Evolutionary conservation across 92 coral and sea anemone species (phyloP), one percentile per base, ranked within the genome.

Genomic region (Porites evermanni): DNA sequence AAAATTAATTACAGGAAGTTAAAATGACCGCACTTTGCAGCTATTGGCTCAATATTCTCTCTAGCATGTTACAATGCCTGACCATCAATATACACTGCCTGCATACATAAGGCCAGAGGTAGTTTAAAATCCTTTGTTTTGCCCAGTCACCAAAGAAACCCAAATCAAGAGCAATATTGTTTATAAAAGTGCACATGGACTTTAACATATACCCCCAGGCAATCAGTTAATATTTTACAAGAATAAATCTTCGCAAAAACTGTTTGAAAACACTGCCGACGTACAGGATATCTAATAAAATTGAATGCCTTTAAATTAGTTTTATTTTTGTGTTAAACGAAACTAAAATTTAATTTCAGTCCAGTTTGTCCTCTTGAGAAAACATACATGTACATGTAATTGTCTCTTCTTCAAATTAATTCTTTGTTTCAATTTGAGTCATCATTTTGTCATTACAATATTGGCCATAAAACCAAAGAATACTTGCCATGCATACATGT

Each of bases 101-200:
- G 2, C 20, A 67, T n/a, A 44, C 59, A n/a, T 16, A 16, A 6
- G 38, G 5, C 47, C 47, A 38, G 18, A 32, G 85, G 18, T 58
- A 17, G 54, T 53, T 26, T 38, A 16, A 67, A 70, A 20, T 47
- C 68, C 51, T 80, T 26, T 23, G 84, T 81, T 81, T 60, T 26
- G 1, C 2, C 67, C 76, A 23, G 84, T 81, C 14, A 17, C 78
- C 78, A 56, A 21, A 72, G 86, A 38, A 69, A 81, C 69, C 58
- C 11, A n/a, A 19, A 70, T 54, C 69, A 81, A 8, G 11, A 81
- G 32, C 78, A 81, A 81, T 72, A 81, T 81, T 38, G 12, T 1
- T 8, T 38, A 38, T 38, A 38, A 38, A 14, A 4, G 1, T 11
- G 17, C 24, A 54, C n/a, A 70, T 24, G 51, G 12, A 21, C 2